A percentile compares a stretch with the other conserved stretches of the same genome.
Evolutionary conservation across 2,113 vertebrate species (phyloP).

Genomic region (Mesoclemmys tuberculata): DNA sequence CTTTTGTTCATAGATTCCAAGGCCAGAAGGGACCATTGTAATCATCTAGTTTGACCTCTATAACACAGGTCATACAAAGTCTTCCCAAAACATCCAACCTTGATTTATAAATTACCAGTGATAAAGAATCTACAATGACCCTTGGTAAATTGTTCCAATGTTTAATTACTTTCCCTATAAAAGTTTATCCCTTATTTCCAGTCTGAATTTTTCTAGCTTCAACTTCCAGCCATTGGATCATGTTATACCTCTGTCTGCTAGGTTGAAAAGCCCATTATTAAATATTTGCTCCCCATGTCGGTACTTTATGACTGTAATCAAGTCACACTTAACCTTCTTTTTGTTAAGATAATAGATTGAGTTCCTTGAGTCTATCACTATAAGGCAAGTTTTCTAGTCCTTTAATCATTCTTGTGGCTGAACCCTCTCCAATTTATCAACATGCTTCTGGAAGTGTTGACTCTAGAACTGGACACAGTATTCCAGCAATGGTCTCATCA

Average conservation of each 20-base stretch:
- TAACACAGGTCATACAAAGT: background rate
- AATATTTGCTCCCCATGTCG: background rate
- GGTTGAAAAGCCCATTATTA: background rate
- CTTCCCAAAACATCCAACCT: background rate
- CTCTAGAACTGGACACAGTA: background rate
- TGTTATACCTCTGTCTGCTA: background rate
- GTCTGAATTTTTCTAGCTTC: background rate
- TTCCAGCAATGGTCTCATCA: background rate
- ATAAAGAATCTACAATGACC: background rate
- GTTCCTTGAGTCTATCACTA: background rate
- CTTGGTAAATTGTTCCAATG: too few relatives aligned
- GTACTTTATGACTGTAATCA: background rate
- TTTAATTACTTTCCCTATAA: background rate
- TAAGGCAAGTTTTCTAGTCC: background rate
- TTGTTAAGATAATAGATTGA: too few relatives aligned
- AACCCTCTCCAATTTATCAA: background rate
- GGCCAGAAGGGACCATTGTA: background rate
- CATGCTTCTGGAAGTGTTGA: background rate
- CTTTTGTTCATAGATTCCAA: background rate
- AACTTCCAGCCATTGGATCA: background rate
- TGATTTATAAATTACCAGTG: background rate
- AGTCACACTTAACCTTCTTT: background rate
- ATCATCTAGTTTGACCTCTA: background rate
- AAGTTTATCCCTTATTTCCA: background rate
- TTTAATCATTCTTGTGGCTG: background rate